Evolutionary conservation across 1,140 invertebrate species (phyloP).

Genomic region (Trialeurodes vaporariorum): DNA sequence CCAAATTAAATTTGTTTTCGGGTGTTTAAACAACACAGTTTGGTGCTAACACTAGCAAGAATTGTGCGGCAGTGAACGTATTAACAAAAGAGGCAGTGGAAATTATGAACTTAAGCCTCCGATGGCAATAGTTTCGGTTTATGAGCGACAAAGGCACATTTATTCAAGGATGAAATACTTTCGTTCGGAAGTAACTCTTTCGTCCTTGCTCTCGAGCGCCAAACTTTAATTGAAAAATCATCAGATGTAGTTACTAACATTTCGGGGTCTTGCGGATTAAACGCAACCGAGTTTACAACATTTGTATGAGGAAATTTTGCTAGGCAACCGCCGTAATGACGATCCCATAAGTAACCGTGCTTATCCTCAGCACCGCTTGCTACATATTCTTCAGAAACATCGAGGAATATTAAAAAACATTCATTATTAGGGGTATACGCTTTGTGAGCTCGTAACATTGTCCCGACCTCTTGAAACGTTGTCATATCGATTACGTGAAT

Average conservation of each 20-base stretch:
- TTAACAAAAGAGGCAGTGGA: too few relatives aligned
- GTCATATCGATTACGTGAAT: slow-evolving; percentile 78
- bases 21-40: too few relatives aligned
- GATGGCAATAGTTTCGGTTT: too few relatives aligned
- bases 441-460: slow-evolving; percentile 70
- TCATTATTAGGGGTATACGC: slow-evolving; percentile 79
- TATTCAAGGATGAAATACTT: background rate
- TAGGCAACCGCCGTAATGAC: slow-evolving; percentile 70
- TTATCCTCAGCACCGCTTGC: slow-evolving; percentile 81
- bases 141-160: background rate
- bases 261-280: slow-evolving; percentile 69
- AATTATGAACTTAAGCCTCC: too few relatives aligned
- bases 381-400: slow-evolving; percentile 74
- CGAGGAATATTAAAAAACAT: slow-evolving; percentile 81
- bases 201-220: slow-evolving; percentile 42
- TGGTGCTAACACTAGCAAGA: too few relatives aligned
- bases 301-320: slow-evolving; percentile 65
- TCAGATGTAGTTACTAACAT: slow-evolving; percentile 81
- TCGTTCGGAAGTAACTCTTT: slow-evolving; percentile 29
- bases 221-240: slow-evolving; percentile 67
- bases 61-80: too few relatives aligned
- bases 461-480: slow-evolving; percentile 65
- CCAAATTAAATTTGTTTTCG: too few relatives aligned
- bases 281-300: slow-evolving; percentile 79
- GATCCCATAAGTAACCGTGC: slow-evolving; percentile 74